Evolutionary conservation across 2,113 vertebrate genomes (phyloP).

Genomic region (Narcine bancroftii): DNA sequence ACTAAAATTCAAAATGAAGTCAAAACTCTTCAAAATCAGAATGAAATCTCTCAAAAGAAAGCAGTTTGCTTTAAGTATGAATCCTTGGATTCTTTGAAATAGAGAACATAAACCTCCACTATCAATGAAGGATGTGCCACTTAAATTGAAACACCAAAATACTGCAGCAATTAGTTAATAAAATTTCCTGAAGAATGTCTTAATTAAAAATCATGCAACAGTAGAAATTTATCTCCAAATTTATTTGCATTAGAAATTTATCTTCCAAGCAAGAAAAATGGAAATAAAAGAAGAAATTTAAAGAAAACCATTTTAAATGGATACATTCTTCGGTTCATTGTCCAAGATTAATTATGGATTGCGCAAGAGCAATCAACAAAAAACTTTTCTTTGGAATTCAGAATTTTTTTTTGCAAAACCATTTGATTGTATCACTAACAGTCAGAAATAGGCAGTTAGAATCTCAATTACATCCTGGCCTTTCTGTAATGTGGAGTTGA

Average conservation of each 20-base stretch:
- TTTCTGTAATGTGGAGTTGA: neutral
- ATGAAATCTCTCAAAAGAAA: neutral
- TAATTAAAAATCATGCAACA: neutral
- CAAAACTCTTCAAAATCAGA: neutral
- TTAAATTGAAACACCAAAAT: neutral
- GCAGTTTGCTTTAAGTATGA: neutral
- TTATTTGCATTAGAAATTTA: neutral
- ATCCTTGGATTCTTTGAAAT: neutral
- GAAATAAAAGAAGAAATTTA: neutral
- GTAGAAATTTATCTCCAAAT: neutral
- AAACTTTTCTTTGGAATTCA: neutral
- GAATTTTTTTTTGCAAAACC: neutral
- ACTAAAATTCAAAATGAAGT: neutral
- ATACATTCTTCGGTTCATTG: neutral
- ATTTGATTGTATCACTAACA: neutral
- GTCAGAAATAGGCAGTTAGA: neutral
- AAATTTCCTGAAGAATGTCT: neutral
- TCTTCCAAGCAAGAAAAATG: neutral
- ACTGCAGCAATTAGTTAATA: neutral
- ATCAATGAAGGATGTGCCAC: neutral
- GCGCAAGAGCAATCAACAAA: neutral
- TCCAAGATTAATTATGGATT: neutral
- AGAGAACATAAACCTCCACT: neutral
- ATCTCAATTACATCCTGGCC: neutral
- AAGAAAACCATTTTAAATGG: no score